These are phyloP conservation scores for Phyllotreta striolata DNA, from an alignment of 2,888 invertebrate genomes.

Conservation along the genomic window DNA sequence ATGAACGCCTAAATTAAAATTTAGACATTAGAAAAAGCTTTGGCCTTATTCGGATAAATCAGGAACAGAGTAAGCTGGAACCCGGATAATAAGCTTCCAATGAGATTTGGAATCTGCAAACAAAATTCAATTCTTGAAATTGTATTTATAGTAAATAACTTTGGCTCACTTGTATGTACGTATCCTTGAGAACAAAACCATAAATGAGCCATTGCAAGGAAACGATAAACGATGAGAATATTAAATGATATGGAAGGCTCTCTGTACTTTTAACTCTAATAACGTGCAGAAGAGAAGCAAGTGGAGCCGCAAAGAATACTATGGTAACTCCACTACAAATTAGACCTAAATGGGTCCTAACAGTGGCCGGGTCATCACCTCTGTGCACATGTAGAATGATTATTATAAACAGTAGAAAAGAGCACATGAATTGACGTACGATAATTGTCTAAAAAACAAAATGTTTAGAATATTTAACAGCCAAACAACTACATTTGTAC, in stretches of 20 bases:
- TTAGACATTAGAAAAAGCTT: constrained; percentile 38
- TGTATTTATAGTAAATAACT: constrained; percentile 11
- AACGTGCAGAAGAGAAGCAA: constrained; percentile 82
- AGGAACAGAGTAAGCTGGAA: constrained; percentile 81
- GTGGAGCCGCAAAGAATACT: constrained; percentile 82
- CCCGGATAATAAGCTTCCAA: constrained; percentile 77
- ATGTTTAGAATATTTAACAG: background rate
- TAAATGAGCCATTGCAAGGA: constrained; percentile 86
- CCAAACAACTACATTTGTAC: constrained; percentile 7
- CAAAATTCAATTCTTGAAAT: constrained; percentile 9
- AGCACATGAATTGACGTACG: constrained; percentile 68
- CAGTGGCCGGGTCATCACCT: constrained; percentile 64
- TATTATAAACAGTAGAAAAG: constrained; percentile 64
- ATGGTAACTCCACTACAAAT: constrained; percentile 78
- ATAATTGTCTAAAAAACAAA: constrained; percentile 62
- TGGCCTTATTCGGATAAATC: constrained; percentile 68
- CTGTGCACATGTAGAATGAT: constrained; percentile 68
- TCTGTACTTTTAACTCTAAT: constrained; percentile 81
- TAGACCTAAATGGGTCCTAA: constrained; percentile 71
- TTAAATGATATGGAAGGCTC: constrained; percentile 87
- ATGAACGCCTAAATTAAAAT: constrained; percentile 3
- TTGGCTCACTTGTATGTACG: constrained; percentile 77
- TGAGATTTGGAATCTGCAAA: constrained; percentile 77
- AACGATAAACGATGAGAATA: constrained; percentile 82
- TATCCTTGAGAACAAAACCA: constrained; percentile 79